Base-by-base conservation (phyloP, 2,888 invertebrate genomes). In the Watsonalla binaria region DNA sequence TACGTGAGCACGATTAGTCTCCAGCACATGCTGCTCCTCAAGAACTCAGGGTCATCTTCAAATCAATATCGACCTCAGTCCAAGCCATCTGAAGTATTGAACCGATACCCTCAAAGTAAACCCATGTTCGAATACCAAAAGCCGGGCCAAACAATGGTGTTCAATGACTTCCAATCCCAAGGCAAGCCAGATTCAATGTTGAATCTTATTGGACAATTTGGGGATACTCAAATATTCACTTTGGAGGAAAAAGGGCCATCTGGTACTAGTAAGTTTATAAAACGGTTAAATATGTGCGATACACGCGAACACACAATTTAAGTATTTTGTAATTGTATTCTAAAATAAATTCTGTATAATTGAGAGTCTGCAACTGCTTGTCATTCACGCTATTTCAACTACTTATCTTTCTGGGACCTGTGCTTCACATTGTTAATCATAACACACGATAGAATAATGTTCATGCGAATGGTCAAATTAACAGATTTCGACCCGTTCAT, bases 1-100 rank as follows among this genome's bases (percentile, higher is more conserved):
- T 82, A 82, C 54, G 82, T 92, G 2, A 91, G 92, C 6, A 90
- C 88, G 0, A 80, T 92, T 39, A 90, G 84, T 53, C 82, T 93
- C 0, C 90, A 91, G 56, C 92, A 92, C 69, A 86, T 82, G 42
- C 70, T 92, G n/a, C 87, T 74, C 64, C 66, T 89, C 5, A 82
- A 63, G 37, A 52, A 52, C 8, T 53, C 51, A 46, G 57, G 39
- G 50, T 65, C 54, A 42, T 63, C 47, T 7, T 63, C 65, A 48
- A 47, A 60, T 49, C 56, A 66, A 7, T 58, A 60, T 54, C 51
- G 64, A 5, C 51, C 60, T 13, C 57, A 53, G 0, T 35, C 48
- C 14, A 50, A 45, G 7, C 54, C 61, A 6, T 42, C 42, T 42
- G 11, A 11, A 42, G 42, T 6, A 8, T 42, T 11, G 11, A 11